Evolutionary conservation across 2,113 vertebrate species (phyloP).

Genomic region (Siphamia tubifer): DNA sequence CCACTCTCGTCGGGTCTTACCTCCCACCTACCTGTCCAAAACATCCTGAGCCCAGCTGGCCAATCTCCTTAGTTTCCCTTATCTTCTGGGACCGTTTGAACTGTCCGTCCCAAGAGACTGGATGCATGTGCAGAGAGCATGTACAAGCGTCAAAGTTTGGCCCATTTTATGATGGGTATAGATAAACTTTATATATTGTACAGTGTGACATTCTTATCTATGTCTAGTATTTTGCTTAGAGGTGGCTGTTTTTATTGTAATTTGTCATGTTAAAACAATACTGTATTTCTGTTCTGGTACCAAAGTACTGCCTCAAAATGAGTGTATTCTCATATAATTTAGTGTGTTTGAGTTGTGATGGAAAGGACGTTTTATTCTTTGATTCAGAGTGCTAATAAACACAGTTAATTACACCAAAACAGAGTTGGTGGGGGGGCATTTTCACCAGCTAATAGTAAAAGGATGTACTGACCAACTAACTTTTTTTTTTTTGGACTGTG

Average conservation of each 20-base stretch:
- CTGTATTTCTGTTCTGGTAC: conserved; percentile 16
- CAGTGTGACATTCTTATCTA: conserved; percentile 35
- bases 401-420: background rate
- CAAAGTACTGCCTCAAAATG: conserved; percentile 24
- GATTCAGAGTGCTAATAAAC: conserved; percentile 60
- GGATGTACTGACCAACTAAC: too few species aligned
- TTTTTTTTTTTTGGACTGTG: too few species aligned
- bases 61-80: background rate
- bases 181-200: conserved; percentile 18
- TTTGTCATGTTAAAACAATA: conserved; percentile 2
- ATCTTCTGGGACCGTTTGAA: background rate
- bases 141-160: conserved; percentile 24
- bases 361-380: conserved; percentile 21
- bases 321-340: conserved; percentile 10
- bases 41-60: conserved; percentile 32
- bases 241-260: conserved; percentile 12
- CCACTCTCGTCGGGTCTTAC: conserved; percentile 85
- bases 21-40: conserved; percentile 72
- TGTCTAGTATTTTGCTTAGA: conserved; percentile 6
- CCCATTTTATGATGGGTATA: conserved; percentile 5
- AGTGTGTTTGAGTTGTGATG: background rate
- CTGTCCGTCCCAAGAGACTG: conserved; percentile 29
- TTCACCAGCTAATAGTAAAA: too few species aligned
- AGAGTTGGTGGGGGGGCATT: too few species aligned
- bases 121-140: too few species aligned